These are phyloP conservation scores for Criorhina ranunculi DNA, from an alignment of 2,888 invertebrate species.

Conservation along the genomic window DNA sequence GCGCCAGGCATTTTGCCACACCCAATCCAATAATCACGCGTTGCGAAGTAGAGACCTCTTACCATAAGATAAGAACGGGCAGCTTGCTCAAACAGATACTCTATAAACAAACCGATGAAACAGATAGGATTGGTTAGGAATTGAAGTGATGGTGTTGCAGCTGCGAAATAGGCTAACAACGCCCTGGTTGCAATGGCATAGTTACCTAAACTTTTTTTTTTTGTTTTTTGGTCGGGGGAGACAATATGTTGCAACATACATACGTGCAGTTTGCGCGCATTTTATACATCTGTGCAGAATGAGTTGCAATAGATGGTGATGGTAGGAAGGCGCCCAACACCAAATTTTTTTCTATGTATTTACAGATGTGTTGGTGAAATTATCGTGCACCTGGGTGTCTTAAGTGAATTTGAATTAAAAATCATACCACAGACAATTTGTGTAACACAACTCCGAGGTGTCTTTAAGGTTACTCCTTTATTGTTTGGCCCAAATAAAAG, in stretches of 20 bases:
- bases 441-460: constrained; percentile 37
- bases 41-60: constrained; percentile 73
- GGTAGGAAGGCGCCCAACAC: constrained; percentile 60
- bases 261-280: constrained; percentile 58
- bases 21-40: constrained; percentile 74
- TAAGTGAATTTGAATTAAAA: constrained; percentile 55
- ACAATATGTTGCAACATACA: constrained; percentile 74
- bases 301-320: constrained; percentile 51
- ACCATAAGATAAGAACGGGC: constrained; percentile 70
- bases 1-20: constrained; percentile 73
- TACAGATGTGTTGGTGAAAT: constrained; percentile 46
- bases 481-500: background rate
- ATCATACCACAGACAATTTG: constrained; percentile 48
- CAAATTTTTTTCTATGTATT: constrained; percentile 40
- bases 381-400: constrained; percentile 67
- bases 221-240: constrained; percentile 60
- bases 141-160: constrained; percentile 75
- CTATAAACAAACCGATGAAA: constrained; percentile 70
- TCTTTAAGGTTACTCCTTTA: constrained; percentile 15
- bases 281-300: constrained; percentile 51
- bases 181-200: constrained; percentile 73
- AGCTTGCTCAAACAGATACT: constrained; percentile 59
- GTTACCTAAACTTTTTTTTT: constrained; percentile 66
- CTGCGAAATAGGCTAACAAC: constrained; percentile 75
- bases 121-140: constrained; percentile 74